Evolutionary conservation across 2,113 vertebrate genomes (phyloP), one percentile per base, ranked within the genome.

Genomic region (Tiliqua scincoides): DNA sequence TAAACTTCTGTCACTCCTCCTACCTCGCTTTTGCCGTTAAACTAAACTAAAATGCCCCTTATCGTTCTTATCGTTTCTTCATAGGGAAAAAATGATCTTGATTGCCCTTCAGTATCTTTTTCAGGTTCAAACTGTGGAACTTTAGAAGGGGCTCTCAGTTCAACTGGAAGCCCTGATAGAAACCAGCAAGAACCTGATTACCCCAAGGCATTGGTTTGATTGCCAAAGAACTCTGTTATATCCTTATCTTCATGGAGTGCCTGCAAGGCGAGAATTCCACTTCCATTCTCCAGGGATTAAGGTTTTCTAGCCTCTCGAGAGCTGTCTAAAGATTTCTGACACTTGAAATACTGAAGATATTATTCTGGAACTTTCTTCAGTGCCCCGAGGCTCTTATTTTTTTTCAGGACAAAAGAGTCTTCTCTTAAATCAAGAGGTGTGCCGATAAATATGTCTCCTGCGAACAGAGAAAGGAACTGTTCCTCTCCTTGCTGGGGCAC

Each of bases 391-490:
- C 61, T 40, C 40, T 10, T 76, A 15, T 30, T 68, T 18, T 30
- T 68, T 18, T 86, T 84, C 57, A 32, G 57, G 61, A 65, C 37
- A 73, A 89, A 71, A 61, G 68, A 25, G 21, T 6, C 30, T 73
- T 63, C 63, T 70, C 21, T 82, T 76, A 82, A 83, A n/a, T 83
- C 88, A 85, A 83, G 35, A 52, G 65, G 48, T 86, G 61, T 37
- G 78, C 82, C 87, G 14, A 79, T 18, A 40, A 54, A 84, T 88
- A 86, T 85, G 18, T 89, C 4, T 30, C 65, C 54, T 2, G 3
- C 54, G 79, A 86, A 84, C 82, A 71, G 43, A 87, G 86, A 82
- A 88, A 75, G 27, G 30, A 52, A 82, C 79, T 4, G 8, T 89
- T 70, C 76, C 12, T 32, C 83, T 25, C 68, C 84, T 75, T 80